Conservation (phyloP, 2,113 vertebrate species). For the Sapajus apella region DNA sequence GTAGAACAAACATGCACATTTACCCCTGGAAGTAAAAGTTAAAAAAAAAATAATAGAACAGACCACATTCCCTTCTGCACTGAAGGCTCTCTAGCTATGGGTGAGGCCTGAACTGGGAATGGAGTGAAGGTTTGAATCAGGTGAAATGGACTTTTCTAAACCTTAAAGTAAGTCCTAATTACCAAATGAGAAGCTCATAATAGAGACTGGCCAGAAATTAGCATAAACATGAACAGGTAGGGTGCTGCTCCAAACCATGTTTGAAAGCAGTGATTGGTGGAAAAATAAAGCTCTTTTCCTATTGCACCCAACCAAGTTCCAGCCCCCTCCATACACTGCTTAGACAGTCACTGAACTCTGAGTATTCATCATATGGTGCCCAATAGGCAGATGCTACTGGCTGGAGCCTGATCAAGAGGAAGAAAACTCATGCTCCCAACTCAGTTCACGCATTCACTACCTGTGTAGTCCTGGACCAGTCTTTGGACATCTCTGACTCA, state of each 20-base stretch:
- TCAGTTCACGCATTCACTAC: neutral
- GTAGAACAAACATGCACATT: too few relatives aligned
- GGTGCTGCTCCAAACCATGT: neutral
- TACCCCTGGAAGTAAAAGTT: too few relatives aligned
- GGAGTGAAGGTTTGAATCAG: neutral
- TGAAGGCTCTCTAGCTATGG: fast-evolving
- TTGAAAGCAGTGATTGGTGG: neutral
- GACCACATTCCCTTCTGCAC: neutral
- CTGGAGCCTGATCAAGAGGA: neutral
- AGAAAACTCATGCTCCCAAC: neutral
- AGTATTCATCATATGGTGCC: neutral
- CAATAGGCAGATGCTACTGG: fast-evolving
- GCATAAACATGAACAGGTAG: neutral
- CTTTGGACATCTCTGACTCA: neutral
- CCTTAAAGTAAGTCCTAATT: neutral
- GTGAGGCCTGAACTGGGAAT: neutral
- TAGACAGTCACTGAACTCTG: neutral
- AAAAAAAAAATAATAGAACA: too few relatives aligned
- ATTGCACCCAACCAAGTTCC: neutral
- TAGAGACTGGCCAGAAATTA: neutral
- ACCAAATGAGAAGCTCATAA: neutral
- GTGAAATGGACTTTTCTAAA: neutral
- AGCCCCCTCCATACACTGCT: neutral
- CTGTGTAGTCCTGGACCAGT: neutral
- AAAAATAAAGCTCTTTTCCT: neutral